Percentiles rank a stretch among this genome's conserved stretches.
Conservation (phyloP, 2,113 vertebrate species). For the Solenodon paradoxus region DNA sequence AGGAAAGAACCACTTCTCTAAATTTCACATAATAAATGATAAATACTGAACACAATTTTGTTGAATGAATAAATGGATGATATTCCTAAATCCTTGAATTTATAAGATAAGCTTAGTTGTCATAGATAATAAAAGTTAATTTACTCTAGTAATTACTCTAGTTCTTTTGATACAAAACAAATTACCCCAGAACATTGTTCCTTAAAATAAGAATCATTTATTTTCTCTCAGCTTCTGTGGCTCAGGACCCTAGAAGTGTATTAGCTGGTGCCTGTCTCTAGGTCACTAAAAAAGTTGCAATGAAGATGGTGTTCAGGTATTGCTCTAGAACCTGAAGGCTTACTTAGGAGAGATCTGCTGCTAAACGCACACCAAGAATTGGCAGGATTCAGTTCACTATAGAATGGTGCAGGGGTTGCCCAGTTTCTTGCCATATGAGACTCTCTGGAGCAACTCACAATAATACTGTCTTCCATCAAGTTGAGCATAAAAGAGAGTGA, state of each 20-base stretch:
- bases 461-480: neutral
- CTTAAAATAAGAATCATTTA: neutral
- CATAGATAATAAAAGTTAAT: neutral
- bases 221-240: neutral
- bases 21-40: neutral
- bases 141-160: neutral
- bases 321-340: neutral
- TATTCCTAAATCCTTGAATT: neutral
- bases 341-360: neutral
- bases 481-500: neutral
- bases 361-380: neutral
- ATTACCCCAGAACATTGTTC: neutral
- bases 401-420: too few species aligned
- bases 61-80: neutral
- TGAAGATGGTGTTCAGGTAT: neutral
- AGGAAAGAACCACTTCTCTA: neutral
- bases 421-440: rapidly evolving
- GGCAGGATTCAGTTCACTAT: rapidly evolving
- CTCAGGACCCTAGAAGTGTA: neutral
- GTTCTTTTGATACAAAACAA: neutral
- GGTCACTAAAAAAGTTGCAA: neutral
- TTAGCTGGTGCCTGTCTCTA: neutral
- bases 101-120: neutral
- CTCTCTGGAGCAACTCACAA: neutral
- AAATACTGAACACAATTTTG: neutral